Base-by-base conservation (phyloP, 37 sponge, comb jelly and placozoan species). In the Ianthella basta region DNA sequence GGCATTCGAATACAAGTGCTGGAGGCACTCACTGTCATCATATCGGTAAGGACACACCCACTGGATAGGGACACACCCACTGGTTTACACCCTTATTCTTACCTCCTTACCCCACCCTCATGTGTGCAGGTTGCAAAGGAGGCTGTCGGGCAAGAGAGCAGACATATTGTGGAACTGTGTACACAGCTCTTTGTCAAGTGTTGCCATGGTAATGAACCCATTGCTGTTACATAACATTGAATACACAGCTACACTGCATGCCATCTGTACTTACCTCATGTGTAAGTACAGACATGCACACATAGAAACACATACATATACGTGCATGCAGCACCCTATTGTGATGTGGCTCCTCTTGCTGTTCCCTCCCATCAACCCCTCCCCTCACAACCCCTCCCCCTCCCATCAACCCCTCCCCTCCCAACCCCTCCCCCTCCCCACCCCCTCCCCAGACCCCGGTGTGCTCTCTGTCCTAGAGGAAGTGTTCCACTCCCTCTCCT, bases 391-490 rank as follows among this genome's bases (percentile, higher is more conserved):
- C n/a, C n/a, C n/a, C n/a, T n/a, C n/a, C n/a, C n/a, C n/a, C n/a
- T n/a, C n/a, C n/a, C n/a, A n/a, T n/a, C n/a, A n/a, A n/a, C n/a
- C n/a, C n/a, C n/a, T 40, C 44, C 69, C 50, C 27, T 39, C 23
- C 29, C 16, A 37, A 12, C 38, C 32, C 6, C 33, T 2, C 14
- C n/a, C 37, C 15, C 63, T 39, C 44, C 18, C 63, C n/a, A 54
- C 8, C 21, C 30, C 20, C 15, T 39, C 29, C 55, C 27, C 80
- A 91, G 92, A 91, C 38, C 92, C 92, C n/a, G 85, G 85, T 27
- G 41, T 87, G 14, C 77, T 44, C 8, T 61, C 82, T 15, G 72
- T 80, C 60, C 59, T 92, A 15, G 89, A 92, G 56, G 92, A 92
- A n/a, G 70, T 92, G 23, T 92, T 88, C 60, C 55, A 66, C 32